Conservation (phyloP, 2,797 vertebrate species). For the Serranus cabrilla region DNA sequence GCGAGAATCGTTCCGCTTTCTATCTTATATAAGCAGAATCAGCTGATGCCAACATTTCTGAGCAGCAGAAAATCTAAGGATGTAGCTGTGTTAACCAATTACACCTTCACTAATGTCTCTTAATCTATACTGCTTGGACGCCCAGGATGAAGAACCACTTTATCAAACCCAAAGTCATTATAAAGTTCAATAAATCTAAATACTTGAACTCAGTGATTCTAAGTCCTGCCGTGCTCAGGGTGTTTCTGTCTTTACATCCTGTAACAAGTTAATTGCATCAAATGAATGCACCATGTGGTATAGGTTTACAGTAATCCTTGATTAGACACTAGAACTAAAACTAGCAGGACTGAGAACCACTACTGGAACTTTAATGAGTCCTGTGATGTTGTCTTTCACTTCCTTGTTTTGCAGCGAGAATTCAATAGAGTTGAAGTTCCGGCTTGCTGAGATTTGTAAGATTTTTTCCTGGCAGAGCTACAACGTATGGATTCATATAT, state of each 20-base stretch:
- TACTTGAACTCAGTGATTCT: background rate
- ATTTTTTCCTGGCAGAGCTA: background rate
- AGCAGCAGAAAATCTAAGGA: background rate
- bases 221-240: background rate
- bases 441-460: background rate
- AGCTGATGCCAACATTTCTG: background rate
- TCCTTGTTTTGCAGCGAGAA: constrained; percentile 34
- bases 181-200: background rate
- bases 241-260: background rate
- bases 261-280: background rate
- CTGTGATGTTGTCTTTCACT: constrained; percentile 16
- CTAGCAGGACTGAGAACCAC: constrained; percentile 23
- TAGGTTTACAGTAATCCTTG: background rate
- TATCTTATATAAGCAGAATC: background rate
- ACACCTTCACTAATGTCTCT: background rate
- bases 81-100: constrained; percentile 4
- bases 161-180: background rate
- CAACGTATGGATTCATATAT: background rate
- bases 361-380: constrained; percentile 21
- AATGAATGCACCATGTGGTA: background rate
- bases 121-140: background rate
- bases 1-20: background rate
- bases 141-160: background rate
- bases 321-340: constrained; percentile 10
- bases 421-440: background rate